phyloP scores from a whole-genome alignment of 1,140 invertebrate species.

The Leucophenga varia region DNA sequence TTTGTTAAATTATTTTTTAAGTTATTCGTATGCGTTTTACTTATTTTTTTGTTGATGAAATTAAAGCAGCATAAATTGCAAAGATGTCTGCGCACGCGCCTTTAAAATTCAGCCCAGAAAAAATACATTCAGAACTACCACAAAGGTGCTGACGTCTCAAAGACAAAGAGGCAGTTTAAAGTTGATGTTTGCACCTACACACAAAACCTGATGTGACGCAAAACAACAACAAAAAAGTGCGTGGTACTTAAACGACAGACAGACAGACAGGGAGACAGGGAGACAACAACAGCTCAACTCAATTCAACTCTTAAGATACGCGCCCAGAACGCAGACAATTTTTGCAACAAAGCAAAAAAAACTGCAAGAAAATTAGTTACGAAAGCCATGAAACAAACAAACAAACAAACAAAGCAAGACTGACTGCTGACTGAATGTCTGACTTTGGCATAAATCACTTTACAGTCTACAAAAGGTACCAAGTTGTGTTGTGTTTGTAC shows the following conservation, averaged over 20 bases:
- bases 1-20: slow-evolving; percentile 54
- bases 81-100: slow-evolving; percentile 1
- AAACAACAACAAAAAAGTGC: slow-evolving; percentile 30
- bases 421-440: slow-evolving; percentile 11
- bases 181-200: slow-evolving; percentile 51
- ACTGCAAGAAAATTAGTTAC: slow-evolving; percentile 49
- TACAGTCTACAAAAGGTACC: slow-evolving; percentile 37
- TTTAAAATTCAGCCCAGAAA: not conserved
- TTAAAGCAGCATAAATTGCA: no score
- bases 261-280: slow-evolving; percentile 12
- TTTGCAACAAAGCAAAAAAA: slow-evolving; percentile 47
- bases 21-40: no score
- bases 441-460: slow-evolving; percentile 51
- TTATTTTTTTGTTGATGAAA: no score
- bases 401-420: slow-evolving; percentile 8
- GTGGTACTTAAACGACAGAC: slow-evolving; percentile 36
- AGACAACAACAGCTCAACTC: slow-evolving; percentile 40
- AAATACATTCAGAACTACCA: no score
- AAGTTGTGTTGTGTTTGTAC: not conserved
- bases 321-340: slow-evolving; percentile 33
- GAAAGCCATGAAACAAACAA: slow-evolving; percentile 6
- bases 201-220: no score
- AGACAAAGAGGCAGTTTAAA: not conserved
- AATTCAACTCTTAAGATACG: slow-evolving; percentile 24
- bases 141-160: not conserved